These are phyloP conservation scores for Bombylius major DNA, from an alignment of 2,888 invertebrate species.

Conservation along the genomic window DNA sequence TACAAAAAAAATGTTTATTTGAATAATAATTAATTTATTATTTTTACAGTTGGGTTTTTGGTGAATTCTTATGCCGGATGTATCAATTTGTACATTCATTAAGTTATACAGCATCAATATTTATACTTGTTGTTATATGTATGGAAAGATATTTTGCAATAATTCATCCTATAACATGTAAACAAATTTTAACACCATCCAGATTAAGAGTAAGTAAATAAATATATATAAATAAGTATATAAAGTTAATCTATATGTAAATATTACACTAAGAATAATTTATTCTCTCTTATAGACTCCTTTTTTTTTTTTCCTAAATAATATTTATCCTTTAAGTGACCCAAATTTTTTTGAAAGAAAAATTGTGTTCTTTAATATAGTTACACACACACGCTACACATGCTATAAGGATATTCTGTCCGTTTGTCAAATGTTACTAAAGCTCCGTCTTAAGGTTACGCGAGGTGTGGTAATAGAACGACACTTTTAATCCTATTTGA, in stretches of 20 bases:
- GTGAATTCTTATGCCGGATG: slow-evolving; percentile 78
- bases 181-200: slow-evolving; percentile 65
- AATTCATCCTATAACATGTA: slow-evolving; percentile 71
- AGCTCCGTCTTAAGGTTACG: no score
- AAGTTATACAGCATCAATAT: slow-evolving; percentile 81
- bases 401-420: no score
- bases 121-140: slow-evolving; percentile 78
- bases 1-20: no score
- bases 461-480: no score
- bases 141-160: slow-evolving; percentile 79
- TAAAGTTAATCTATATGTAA: background rate
- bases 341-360: no score
- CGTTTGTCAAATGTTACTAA: no score
- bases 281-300: background rate
- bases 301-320: no score
- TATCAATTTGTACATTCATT: slow-evolving; percentile 81
- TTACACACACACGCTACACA: no score
- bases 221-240: background rate
- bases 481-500: no score
- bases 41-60: slow-evolving; percentile 63
- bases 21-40: slow-evolving; percentile 8
- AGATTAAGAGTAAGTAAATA: slow-evolving; percentile 53
- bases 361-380: no score
- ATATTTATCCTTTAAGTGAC: no score
- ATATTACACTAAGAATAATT: no score